These are phyloP conservation scores for Thunnus maccoyii DNA, from an alignment of 2,113 vertebrate species.

Conservation along the genomic window DNA sequence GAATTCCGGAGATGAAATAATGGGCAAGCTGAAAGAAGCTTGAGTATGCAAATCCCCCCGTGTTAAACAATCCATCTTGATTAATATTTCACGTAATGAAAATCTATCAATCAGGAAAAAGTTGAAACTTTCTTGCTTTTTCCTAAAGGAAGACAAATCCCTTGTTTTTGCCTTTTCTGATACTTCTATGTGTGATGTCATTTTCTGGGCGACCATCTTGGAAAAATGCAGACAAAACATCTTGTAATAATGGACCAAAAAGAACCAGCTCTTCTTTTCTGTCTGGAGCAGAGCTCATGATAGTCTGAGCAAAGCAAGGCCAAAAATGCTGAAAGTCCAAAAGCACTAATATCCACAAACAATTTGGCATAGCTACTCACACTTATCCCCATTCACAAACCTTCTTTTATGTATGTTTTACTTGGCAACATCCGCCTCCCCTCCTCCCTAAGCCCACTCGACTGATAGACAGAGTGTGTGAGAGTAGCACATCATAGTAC, in stretches of 20 bases:
- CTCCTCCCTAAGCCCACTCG: constrained; percentile 28
- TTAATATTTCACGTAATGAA: constrained; percentile 74
- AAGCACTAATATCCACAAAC: constrained; percentile 62
- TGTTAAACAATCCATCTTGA: constrained; percentile 72
- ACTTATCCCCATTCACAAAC: constrained; percentile 65
- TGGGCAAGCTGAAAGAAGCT: constrained; percentile 65
- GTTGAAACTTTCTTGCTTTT: constrained; percentile 43
- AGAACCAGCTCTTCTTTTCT: constrained; percentile 43
- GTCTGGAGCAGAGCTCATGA: constrained; percentile 53
- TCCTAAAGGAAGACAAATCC: constrained; percentile 43
- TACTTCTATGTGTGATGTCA: constrained; percentile 49
- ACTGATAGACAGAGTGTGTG: constrained; percentile 56
- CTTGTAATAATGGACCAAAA: constrained; percentile 45
- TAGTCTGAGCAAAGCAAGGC: constrained; percentile 46
- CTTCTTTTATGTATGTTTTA: constrained; percentile 70
- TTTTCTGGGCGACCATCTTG: constrained; percentile 67
- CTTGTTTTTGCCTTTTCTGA: constrained; percentile 37
- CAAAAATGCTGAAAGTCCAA: constrained; percentile 67
- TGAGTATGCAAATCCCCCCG: constrained; percentile 71
- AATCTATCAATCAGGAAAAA: constrained; percentile 69
- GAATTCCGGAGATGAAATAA: constrained; percentile 75
- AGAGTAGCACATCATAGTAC: constrained; percentile 70
- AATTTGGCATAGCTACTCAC: constrained; percentile 65
- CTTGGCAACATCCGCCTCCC: constrained; percentile 31
- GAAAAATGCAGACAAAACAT: constrained; percentile 60